Evolutionary conservation across 2,113 vertebrate genomes (phyloP).

Genomic region (Seriola rivoliana): DNA sequence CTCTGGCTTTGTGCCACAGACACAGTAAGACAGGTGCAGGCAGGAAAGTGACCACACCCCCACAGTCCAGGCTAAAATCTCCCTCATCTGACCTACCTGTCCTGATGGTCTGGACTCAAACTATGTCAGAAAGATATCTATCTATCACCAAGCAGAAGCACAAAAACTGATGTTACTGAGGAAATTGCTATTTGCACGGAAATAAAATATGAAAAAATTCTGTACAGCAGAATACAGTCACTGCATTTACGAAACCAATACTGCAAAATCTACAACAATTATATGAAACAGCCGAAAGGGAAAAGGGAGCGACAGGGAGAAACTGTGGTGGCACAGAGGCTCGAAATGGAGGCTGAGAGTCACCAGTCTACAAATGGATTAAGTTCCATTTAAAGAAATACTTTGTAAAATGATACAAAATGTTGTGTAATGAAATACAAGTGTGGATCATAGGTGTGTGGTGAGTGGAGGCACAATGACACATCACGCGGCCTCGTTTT

Average conservation of each 20-base stretch:
- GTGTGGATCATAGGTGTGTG: slow-evolving; percentile 45
- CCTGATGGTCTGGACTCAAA: slow-evolving; percentile 50
- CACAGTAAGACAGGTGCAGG: slow-evolving; percentile 77
- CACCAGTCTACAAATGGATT: slow-evolving; percentile 82
- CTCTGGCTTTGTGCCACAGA: slow-evolving; percentile 79
- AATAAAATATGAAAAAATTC: neutral
- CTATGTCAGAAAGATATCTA: slow-evolving; percentile 4
- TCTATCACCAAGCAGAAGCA: neutral
- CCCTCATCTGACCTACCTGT: slow-evolving; percentile 67
- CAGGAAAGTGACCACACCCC: slow-evolving; percentile 77
- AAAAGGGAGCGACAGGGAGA: slow-evolving; percentile 6
- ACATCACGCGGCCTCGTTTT: slow-evolving; percentile 88
- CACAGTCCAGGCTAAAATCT: slow-evolving; percentile 59
- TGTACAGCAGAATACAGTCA: slow-evolving; percentile 5
- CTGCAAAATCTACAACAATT: slow-evolving; percentile 12
- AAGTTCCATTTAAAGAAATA: slow-evolving; percentile 84
- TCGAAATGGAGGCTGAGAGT: slow-evolving; percentile 63
- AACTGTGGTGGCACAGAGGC: neutral
- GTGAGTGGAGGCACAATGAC: slow-evolving; percentile 87
- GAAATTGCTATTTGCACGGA: neutral
- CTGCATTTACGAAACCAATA: slow-evolving; percentile 27
- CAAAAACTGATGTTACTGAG: neutral
- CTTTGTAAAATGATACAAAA: slow-evolving; percentile 83
- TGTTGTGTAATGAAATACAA: slow-evolving; percentile 79
- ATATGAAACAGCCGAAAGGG: slow-evolving; percentile 14